Evolutionary conservation across 2,888 invertebrate genomes (phyloP).

Genomic region (Luffia ferchaultella): DNA sequence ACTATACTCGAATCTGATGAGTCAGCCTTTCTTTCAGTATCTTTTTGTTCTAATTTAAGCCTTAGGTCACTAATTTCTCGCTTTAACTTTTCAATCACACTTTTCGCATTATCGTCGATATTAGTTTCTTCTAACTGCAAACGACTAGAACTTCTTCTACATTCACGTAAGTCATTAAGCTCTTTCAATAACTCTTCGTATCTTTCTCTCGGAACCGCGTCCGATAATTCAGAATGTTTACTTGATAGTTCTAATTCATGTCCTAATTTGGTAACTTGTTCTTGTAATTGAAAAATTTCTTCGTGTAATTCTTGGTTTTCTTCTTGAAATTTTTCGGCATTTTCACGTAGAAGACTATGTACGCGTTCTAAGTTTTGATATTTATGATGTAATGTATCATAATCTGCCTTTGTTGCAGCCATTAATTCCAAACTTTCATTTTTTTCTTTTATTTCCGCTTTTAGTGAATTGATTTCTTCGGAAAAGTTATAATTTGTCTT

Average conservation of each 20-base stretch:
- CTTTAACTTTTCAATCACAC: conserved; percentile 55
- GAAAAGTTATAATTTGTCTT: conserved; percentile 50
- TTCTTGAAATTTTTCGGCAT: conserved; percentile 59
- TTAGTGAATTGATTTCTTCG: conserved; percentile 44
- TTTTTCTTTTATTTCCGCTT: conserved; percentile 45
- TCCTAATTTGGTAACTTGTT: conserved; percentile 50
- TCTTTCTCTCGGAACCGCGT: conserved; percentile 37
- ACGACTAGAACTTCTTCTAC: conserved; percentile 32
- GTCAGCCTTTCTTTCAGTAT: conserved; percentile 21
- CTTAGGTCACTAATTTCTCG: conserved; percentile 50
- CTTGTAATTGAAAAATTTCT: conserved; percentile 56
- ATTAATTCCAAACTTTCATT: conserved; percentile 42
- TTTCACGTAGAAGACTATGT: conserved; percentile 46
- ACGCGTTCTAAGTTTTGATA: conserved; percentile 56
- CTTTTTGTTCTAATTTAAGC: conserved; percentile 36
- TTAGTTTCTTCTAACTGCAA: conserved; percentile 48
- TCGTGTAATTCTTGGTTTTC: conserved; percentile 61
- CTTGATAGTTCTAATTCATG: conserved; percentile 45
- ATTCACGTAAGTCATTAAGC: conserved; percentile 37
- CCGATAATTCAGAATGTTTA: conserved; percentile 31
- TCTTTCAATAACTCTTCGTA: conserved; percentile 44
- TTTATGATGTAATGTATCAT: conserved; percentile 49
- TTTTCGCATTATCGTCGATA: conserved; percentile 57
- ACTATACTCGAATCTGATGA: conserved; percentile 31
- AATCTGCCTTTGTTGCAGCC: conserved; percentile 30